Percentiles rank a stretch among this genome's conserved stretches.
These are phyloP conservation scores for Oscheius sp. DNA, from an alignment of 2,888 invertebrate species.

Conservation along the genomic window DNA sequence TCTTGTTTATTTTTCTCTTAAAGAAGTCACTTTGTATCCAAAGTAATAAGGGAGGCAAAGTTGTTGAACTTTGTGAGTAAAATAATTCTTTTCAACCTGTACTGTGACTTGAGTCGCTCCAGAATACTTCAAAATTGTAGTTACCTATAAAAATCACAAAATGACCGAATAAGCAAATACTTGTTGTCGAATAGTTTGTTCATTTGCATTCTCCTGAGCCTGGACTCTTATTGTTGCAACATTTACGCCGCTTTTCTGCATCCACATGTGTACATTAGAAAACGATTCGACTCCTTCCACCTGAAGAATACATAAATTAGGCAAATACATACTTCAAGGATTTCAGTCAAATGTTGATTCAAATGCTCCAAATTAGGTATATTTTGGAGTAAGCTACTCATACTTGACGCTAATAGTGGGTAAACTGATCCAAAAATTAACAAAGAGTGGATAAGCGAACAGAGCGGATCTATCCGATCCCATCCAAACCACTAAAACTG, in stretches of 20 bases:
- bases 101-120: constrained; percentile 72
- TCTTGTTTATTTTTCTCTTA: no score
- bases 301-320: constrained; percentile 31
- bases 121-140: constrained; percentile 53
- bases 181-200: constrained; percentile 59
- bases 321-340: constrained; percentile 48
- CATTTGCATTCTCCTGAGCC: constrained; percentile 63
- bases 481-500: constrained; percentile 72
- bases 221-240: constrained; percentile 73
- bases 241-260: constrained; percentile 72
- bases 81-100: constrained; percentile 73
- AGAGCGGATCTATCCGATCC: constrained; percentile 76
- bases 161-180: no score
- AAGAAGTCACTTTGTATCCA: constrained; percentile 49
- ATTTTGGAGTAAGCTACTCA: constrained; percentile 57
- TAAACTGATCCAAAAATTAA: constrained; percentile 75
- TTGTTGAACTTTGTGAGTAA: constrained; percentile 71
- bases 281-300: constrained; percentile 74
- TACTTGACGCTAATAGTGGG: constrained; percentile 73
- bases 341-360: constrained; percentile 49
- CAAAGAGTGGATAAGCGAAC: constrained; percentile 75
- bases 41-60: constrained; percentile 46
- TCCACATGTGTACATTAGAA: constrained; percentile 74
- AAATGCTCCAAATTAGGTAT: constrained; percentile 62
- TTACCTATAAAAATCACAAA: no score